phyloP scores from a whole-genome alignment of 1,140 invertebrate species.

The Maconellicoccus hirsutus region DNA sequence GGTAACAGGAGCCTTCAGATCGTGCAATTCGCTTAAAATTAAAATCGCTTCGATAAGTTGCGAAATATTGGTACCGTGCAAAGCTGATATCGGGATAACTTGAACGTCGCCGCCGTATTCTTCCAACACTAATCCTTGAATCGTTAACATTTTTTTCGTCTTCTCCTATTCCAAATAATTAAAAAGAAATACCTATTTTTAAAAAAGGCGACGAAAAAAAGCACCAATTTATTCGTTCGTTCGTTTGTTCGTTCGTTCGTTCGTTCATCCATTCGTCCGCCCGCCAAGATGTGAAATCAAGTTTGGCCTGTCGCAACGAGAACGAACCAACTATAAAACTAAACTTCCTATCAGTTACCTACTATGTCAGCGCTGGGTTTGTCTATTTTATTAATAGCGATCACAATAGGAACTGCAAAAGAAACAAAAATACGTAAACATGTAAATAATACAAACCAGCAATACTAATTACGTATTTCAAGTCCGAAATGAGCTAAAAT shows the following conservation, averaged over 20 bases:
- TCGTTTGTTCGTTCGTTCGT: no score
- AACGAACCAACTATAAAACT: constrained; percentile 25
- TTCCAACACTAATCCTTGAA: constrained; percentile 72
- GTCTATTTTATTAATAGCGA: constrained; percentile 99
- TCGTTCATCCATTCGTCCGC: no score
- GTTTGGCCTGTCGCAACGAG: not conserved
- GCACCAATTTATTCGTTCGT: no score
- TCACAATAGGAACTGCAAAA: constrained; percentile 79
- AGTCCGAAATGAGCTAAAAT: no score
- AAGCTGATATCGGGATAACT: constrained; percentile 80
- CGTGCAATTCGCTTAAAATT: constrained; percentile 77
- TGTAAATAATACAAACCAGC: no score
- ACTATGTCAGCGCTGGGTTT: constrained; percentile 76
- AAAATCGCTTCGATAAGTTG: constrained; percentile 72
- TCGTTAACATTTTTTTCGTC: constrained; percentile 57
- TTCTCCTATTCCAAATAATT: constrained; percentile 47
- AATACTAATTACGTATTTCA: no score
- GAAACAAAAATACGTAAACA: constrained; percentile 31
- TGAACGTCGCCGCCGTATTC: constrained; percentile 86
- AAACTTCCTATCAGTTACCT: no score
- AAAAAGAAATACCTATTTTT: not conserved
- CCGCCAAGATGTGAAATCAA: no score
- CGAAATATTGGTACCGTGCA: constrained; percentile 68
- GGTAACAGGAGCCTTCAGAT: constrained; percentile 64
- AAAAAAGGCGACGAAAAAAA: not conserved